Evolutionary conservation across 2,113 vertebrate genomes (phyloP).

Genomic region (Rhizomys pruinosus): DNA sequence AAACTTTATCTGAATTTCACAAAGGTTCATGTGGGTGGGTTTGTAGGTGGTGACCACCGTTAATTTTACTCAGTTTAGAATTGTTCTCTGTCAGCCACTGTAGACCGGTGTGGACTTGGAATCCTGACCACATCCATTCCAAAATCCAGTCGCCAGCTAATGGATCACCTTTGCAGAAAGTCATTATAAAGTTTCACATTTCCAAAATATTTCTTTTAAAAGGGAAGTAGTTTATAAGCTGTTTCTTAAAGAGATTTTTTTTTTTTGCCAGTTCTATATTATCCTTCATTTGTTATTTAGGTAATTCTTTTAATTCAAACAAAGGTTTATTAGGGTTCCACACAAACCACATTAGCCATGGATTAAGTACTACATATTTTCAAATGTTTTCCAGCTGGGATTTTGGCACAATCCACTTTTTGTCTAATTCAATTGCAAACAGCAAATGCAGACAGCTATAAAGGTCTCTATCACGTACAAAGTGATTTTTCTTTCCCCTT

Average conservation of each 20-base stretch:
- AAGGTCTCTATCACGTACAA: not conserved
- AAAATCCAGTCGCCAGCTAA: slow-evolving; percentile 69
- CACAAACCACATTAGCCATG: slow-evolving; percentile 53
- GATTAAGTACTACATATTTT: slow-evolving; percentile 20
- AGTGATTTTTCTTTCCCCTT: slow-evolving; percentile 27
- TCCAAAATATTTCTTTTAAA: slow-evolving; percentile 50
- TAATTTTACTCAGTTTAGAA: slow-evolving; percentile 78
- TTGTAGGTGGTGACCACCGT: slow-evolving; percentile 75
- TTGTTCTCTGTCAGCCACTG: slow-evolving; percentile 70
- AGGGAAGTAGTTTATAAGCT: slow-evolving; percentile 50
- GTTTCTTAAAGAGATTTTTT: not conserved
- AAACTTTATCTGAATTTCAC: slow-evolving; percentile 76
- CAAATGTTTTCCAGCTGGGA: not conserved
- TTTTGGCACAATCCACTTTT: not conserved
- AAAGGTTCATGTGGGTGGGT: slow-evolving; percentile 75
- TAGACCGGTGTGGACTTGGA: slow-evolving; percentile 82
- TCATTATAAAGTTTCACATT: slow-evolving; percentile 34
- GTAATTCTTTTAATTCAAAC: slow-evolving; percentile 64
- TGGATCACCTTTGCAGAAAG: slow-evolving; percentile 56
- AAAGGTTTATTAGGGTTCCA: slow-evolving; percentile 61
- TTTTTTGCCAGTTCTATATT: slow-evolving; percentile 64
- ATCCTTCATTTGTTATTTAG: slow-evolving; percentile 55
- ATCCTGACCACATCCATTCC: slow-evolving; percentile 77
- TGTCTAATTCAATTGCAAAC: slow-evolving; percentile 29
- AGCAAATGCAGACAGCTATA: slow-evolving; percentile 1